phyloP scores from a whole-genome alignment of 2,888 invertebrate genomes.

The Peribatodes rhomboidaria region DNA sequence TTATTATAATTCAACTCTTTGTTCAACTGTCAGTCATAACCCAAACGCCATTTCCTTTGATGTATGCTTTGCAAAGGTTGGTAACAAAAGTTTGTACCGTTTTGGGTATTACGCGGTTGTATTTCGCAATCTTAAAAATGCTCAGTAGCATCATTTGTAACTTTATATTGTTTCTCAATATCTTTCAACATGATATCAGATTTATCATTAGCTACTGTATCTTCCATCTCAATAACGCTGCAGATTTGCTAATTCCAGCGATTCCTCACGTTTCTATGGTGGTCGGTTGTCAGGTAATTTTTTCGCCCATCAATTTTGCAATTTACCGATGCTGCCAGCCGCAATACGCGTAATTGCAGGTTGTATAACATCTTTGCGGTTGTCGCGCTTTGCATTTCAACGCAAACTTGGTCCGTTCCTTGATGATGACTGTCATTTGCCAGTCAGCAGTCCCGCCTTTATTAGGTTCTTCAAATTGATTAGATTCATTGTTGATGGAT shows the following conservation, averaged over 20 bases:
- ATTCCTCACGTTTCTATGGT: constrained; percentile 39
- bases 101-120: neutral
- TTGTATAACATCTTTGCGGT: constrained; percentile 69
- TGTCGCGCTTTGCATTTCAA: constrained; percentile 61
- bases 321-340: constrained; percentile 61
- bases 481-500: constrained; percentile 66
- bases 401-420: constrained; percentile 58
- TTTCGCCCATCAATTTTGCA: constrained; percentile 60
- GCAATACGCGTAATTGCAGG: constrained; percentile 66
- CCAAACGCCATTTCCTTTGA: constrained; percentile 39
- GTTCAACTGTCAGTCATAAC: constrained; percentile 63
- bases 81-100: constrained; percentile 22
- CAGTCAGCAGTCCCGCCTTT: constrained; percentile 55
- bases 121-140: constrained; percentile 6
- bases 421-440: constrained; percentile 63
- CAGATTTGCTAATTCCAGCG: constrained; percentile 26
- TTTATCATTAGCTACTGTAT: constrained; percentile 22
- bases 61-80: constrained; percentile 32
- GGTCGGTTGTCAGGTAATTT: constrained; percentile 43
- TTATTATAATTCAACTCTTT: constrained; percentile 68
- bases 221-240: constrained; percentile 42
- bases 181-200: constrained; percentile 51
- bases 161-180: constrained; percentile 46
- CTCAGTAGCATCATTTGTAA: constrained; percentile 1
- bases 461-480: constrained; percentile 64